Base-by-base conservation (phyloP, 2,888 invertebrate genomes). In the Smittia sp. region DNA sequence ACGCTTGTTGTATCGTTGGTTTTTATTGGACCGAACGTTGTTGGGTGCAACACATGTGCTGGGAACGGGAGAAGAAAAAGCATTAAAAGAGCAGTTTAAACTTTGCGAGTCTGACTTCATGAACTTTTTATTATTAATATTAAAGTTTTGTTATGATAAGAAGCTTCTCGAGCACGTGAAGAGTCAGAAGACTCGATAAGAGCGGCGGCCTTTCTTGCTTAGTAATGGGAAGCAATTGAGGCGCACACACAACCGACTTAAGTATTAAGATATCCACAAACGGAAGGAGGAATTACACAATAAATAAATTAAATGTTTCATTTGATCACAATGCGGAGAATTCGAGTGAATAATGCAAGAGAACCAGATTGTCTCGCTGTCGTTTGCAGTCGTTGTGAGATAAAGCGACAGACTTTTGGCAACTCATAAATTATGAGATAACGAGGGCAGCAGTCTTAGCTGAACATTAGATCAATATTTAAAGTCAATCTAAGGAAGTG, bases 281-380 rank as follows among this genome's bases (percentile, higher is more conserved):
- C 46, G 46, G 46, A 46, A 46, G n/a, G 46, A 46, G 46, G n/a
- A 15, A 46, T 46, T 46, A 46, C 15, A n/a, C 46, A 46, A 46
- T 46, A 46, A 46, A 46, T 46, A 46, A 15, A 46, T 46, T 2
- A 46, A 46, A 46, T 46, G 38, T n/a, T 46, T n/a, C 11, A 46
- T 46, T 46, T 46, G 32, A 32, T 32, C 4, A 32, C 32, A 32
- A 32, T 32, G 32, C 32, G 32, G 32, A 32, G 32, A 9, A 3
- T 32, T 32, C 9, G 4, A 32, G 32, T 32, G 32, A 32, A 32
- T 32, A 32, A 32, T 32, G 32, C 32, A 32, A 32, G 32, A 32
- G 32, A 32, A 6, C 9, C 32, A 6, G 32, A 32, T 32, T 32
- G 32, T 32, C 32, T 32, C 9, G 32, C 32, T 32, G 32, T 32